Percentiles rank a stretch among this genome's conserved stretches.
These are phyloP conservation scores for Heliornis fulica DNA, from an alignment of 2,113 vertebrate species.

Conservation along the genomic window DNA sequence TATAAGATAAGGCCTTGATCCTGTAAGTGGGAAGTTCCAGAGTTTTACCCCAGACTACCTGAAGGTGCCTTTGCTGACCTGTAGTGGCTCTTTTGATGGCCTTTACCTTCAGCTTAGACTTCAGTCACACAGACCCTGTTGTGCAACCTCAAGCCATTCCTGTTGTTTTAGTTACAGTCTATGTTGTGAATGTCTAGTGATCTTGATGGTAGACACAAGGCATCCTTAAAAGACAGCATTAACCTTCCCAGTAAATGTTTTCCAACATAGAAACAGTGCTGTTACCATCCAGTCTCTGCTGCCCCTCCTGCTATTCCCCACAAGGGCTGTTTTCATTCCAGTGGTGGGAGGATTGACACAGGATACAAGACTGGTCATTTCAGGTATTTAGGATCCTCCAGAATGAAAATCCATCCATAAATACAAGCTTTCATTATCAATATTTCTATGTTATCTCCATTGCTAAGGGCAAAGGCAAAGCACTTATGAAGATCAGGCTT, in stretches of 20 bases:
- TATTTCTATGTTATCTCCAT: background rate
- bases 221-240: background rate
- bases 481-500: background rate
- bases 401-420: background rate
- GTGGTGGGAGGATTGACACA: background rate
- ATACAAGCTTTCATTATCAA: background rate
- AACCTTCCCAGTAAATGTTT: background rate
- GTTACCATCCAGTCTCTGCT: background rate
- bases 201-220: background rate
- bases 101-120: background rate
- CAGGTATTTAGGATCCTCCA: background rate
- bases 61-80: background rate
- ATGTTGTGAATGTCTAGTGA: background rate
- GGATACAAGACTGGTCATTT: rapidly evolving
- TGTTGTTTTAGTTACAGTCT: background rate
- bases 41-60: background rate
- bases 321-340: background rate
- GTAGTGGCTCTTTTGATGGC: background rate
- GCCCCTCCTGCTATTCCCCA: background rate
- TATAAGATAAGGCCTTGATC: background rate
- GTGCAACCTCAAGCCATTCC: background rate
- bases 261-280: rapidly evolving
- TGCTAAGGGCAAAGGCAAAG: background rate
- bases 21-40: background rate
- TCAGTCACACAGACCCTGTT: background rate